Conservation (phyloP, 2,797 vertebrate species). For the Anomalospiza imberbis region DNA sequence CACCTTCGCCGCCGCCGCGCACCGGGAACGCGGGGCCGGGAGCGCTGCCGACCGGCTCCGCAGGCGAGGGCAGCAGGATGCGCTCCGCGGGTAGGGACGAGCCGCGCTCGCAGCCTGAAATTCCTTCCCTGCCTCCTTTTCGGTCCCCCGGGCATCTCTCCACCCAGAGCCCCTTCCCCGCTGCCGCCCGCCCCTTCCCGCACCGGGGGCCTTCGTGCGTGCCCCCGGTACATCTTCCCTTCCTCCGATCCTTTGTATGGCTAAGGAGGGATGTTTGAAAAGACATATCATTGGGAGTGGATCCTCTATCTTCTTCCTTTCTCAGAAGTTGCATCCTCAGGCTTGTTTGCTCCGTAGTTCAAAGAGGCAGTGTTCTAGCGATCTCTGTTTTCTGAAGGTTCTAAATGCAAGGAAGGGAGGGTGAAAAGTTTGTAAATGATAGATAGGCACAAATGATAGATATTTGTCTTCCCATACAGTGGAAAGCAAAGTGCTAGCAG, state of each 20-base stretch:
- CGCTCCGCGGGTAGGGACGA: conserved; percentile 72
- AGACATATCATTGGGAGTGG: too few species aligned
- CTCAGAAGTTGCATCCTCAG: background rate
- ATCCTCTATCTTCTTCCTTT: background rate
- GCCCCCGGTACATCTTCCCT: background rate
- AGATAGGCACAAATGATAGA: background rate
- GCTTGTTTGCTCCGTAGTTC: background rate
- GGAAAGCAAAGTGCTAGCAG: background rate
- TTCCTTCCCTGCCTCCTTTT: background rate
- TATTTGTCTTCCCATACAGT: background rate
- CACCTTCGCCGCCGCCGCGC: background rate
- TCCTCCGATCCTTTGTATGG: too few species aligned
- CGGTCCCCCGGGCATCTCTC: accelerated
- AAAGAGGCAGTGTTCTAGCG: background rate
- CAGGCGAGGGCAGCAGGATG: conserved; percentile 75
- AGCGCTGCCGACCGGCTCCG: conserved; percentile 47
- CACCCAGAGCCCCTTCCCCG: background rate
- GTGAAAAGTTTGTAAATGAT: background rate
- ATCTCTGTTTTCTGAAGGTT: background rate
- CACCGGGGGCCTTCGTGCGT: background rate
- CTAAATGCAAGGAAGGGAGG: background rate
- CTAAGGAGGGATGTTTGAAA: background rate
- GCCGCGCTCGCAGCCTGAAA: too few species aligned
- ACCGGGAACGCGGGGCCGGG: background rate
- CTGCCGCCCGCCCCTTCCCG: too few species aligned